Conservation (phyloP, 2,888 invertebrate genomes). For the Ditula angustiorana region DNA sequence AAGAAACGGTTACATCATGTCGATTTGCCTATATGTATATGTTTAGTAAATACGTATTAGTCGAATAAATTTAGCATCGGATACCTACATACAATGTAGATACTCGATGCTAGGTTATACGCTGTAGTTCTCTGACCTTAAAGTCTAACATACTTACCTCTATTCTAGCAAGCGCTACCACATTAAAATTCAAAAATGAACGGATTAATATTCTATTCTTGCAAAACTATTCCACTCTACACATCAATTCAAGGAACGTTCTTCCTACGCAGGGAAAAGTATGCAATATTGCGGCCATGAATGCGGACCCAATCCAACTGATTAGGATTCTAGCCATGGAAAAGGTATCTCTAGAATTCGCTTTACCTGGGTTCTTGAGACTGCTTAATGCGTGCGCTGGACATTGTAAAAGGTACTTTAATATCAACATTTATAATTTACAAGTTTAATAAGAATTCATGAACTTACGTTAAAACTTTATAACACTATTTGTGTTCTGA, state of each 20-base stretch:
- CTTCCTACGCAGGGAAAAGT: conserved; percentile 55
- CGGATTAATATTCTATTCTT: neutral
- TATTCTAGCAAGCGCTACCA: too few species aligned
- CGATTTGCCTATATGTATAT: too few species aligned
- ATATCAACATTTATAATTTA: conserved; percentile 35
- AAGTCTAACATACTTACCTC: neutral
- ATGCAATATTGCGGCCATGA: conserved; percentile 60
- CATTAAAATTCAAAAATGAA: too few species aligned
- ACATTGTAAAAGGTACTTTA: conserved; percentile 58
- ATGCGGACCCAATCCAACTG: conserved; percentile 61
- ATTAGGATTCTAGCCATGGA: conserved; percentile 66
- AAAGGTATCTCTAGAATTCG: conserved; percentile 63
- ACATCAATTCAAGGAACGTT: conserved; percentile 11
- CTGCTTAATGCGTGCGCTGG: conserved; percentile 57
- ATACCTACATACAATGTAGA: too few species aligned
- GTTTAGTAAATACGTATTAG: too few species aligned
- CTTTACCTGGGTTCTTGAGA: conserved; percentile 65
- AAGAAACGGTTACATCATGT: too few species aligned
- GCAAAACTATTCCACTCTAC: neutral
- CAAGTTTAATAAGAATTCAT: neutral
- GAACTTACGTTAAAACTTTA: neutral
- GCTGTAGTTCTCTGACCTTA: too few species aligned
- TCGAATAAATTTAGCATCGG: too few species aligned
- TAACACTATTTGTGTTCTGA: conserved; percentile 5
- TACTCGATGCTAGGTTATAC: too few species aligned